These are phyloP conservation scores for Cirrhinus mrigala DNA, from an alignment of 2,797 vertebrate genomes.

Conservation along the genomic window DNA sequence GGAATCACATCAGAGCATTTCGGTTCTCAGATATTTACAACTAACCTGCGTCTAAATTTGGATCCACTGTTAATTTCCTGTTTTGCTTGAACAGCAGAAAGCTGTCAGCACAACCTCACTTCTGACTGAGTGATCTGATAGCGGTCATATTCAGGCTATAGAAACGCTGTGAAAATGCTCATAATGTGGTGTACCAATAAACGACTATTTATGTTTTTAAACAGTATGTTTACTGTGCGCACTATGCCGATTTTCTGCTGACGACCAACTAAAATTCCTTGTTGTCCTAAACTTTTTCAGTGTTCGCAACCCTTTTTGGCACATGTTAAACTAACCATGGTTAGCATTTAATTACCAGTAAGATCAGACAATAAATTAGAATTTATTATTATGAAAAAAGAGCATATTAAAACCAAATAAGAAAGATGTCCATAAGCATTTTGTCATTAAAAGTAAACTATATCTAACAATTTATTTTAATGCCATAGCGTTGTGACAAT, in stretches of 20 bases:
- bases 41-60: slow-evolving; percentile 6
- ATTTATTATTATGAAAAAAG: too few species aligned
- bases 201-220: background rate
- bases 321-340: too few species aligned
- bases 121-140: slow-evolving; percentile 1
- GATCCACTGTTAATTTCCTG: slow-evolving; percentile 29
- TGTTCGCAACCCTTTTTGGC: background rate
- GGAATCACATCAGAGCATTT: background rate
- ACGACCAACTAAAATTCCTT: background rate
- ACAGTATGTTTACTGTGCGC: background rate
- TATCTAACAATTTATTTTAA: too few species aligned
- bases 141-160: background rate
- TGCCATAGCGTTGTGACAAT: too few species aligned
- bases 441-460: too few species aligned
- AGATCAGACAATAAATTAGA: too few species aligned
- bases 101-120: slow-evolving; percentile 11
- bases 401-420: too few species aligned
- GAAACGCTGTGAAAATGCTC: background rate
- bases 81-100: slow-evolving; percentile 8
- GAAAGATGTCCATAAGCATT: too few species aligned
- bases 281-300: background rate
- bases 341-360: too few species aligned
- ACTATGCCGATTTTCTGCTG: background rate
- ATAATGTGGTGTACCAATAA: background rate
- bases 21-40: slow-evolving; percentile 6